Evolutionary conservation across 2,888 invertebrate species (phyloP).

Genomic region (Cryptus viduatorius): DNA sequence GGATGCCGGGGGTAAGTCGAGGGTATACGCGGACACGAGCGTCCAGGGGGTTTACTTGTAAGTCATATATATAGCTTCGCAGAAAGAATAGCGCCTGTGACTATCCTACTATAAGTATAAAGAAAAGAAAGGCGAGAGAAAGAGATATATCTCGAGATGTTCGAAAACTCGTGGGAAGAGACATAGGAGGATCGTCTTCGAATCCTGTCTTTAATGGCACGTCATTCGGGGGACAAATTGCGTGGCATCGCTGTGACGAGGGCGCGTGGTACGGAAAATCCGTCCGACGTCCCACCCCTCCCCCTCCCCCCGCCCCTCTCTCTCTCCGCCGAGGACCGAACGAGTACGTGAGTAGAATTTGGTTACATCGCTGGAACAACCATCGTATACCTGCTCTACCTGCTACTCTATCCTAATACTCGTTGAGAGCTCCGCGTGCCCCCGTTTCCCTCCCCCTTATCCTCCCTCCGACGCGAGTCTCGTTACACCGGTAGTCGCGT

Average conservation of each 20-base stretch:
- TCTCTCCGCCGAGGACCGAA: conserved; percentile 67
- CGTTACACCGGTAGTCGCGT: conserved; percentile 49
- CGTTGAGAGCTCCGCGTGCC: conserved; percentile 26
- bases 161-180: conserved; percentile 57
- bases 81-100: not conserved
- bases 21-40: conserved; percentile 1
- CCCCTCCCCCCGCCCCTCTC: conserved; percentile 52
- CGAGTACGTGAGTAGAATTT: conserved; percentile 79
- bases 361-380: conserved; percentile 67
- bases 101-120: not conserved
- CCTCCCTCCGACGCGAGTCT: conserved; percentile 27
- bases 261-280: conserved; percentile 26
- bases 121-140: conserved; percentile 18
- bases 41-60: conserved; percentile 31
- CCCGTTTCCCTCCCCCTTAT: not conserved
- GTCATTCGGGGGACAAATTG: conserved; percentile 78
- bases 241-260: conserved; percentile 71
- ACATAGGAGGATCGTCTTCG: conserved; percentile 65
- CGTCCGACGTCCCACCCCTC: not conserved
- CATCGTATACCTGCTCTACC: conserved; percentile 59
- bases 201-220: conserved; percentile 77
- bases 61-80: not conserved
- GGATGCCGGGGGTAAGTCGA: not conserved
- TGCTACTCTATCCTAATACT: conserved; percentile 48
- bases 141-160: conserved; percentile 36